These are phyloP conservation scores for Turritopsis dohrnii DNA, from an alignment of 30 jellyfish, hydroid and myxozoan species.

Conservation along the genomic window DNA sequence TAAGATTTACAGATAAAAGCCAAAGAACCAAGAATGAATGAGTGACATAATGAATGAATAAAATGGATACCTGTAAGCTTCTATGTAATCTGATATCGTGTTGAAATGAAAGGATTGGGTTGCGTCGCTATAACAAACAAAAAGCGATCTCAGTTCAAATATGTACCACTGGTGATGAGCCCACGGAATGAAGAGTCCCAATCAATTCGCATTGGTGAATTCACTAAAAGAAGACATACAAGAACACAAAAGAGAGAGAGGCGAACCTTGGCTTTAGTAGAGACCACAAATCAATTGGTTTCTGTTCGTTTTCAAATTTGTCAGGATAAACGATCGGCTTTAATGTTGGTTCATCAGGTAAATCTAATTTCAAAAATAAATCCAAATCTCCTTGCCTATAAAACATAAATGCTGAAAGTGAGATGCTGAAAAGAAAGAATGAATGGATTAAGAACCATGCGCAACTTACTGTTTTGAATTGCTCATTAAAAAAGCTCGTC, in stretches of 20 bases:
- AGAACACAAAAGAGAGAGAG: neutral
- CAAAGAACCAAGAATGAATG: neutral
- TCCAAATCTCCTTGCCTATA: constrained; percentile 42
- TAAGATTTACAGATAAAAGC: neutral
- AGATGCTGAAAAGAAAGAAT: neutral
- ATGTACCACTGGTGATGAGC: neutral
- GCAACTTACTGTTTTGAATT: constrained; percentile 1
- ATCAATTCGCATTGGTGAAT: neutral
- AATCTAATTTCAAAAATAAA: constrained; percentile 27
- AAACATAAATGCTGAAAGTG: neutral
- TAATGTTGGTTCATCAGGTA: constrained; percentile 62
- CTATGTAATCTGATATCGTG: constrained; percentile 49
- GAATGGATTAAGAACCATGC: neutral
- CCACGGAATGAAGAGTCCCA: neutral
- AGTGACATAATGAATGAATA: neutral
- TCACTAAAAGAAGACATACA: no score
- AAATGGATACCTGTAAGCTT: constrained; percentile 59
- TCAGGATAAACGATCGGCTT: constrained; percentile 59
- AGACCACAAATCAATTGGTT: constrained; percentile 43
- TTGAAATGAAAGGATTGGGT: constrained; percentile 44
- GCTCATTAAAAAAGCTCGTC: neutral
- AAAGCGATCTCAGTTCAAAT: neutral
- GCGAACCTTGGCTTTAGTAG: constrained; percentile 44
- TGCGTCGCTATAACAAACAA: constrained; percentile 18
- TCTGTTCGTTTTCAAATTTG: constrained; percentile 31